Evolutionary conservation across 2,888 invertebrate species (phyloP), one percentile per base, ranked within the genome.

Genomic region (Balanococcus diminutus): DNA sequence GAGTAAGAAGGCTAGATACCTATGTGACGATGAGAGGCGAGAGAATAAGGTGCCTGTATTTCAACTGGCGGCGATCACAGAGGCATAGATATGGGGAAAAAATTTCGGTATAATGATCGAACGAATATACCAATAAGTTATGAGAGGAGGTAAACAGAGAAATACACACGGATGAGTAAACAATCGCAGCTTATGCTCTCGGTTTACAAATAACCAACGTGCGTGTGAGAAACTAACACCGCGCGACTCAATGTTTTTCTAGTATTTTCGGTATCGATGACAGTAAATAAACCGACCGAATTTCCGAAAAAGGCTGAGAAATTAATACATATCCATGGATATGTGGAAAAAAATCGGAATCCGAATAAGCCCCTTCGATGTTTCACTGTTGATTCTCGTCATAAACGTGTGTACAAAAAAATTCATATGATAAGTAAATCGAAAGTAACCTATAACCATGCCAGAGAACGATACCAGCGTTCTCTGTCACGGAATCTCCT

Each of bases 161-260:
- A 19, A 79, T 16, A 79, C n/a, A 72, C 32, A 28, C 75, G 9
- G 19, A 36, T 14, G 75, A 25, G 75, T 56, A 79, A 79, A 79
- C 28, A 79, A n/a, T 36, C 32, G 36, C 36, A 6, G 36, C 28
- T 9, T 28, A n/a, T 46, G n/a, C 3, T n/a, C 19, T 56, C 19
- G 36, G 32, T 79, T 36, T 79, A 79, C 75, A 79, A 79, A 79
- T 79, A 79, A 32, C 31, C 8, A n/a, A n/a, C 42, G 19, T 56
- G 11, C 36, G 75, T 79, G 75, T 79, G 75, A 79, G 75, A 79
- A 79, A 79, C 36, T 79, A 19, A 79, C 56, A 56, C 75, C 32
- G 19, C 2, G 22, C 22, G 19, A 19, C 19, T 56, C 9, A 22
- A 79, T 31, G 36, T 31, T 32, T 56, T 22, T 22, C n/a, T 36